Base-by-base conservation (phyloP, 37 sponge, comb jelly and placozoan genomes). In the Haliclona indistincta region DNA sequence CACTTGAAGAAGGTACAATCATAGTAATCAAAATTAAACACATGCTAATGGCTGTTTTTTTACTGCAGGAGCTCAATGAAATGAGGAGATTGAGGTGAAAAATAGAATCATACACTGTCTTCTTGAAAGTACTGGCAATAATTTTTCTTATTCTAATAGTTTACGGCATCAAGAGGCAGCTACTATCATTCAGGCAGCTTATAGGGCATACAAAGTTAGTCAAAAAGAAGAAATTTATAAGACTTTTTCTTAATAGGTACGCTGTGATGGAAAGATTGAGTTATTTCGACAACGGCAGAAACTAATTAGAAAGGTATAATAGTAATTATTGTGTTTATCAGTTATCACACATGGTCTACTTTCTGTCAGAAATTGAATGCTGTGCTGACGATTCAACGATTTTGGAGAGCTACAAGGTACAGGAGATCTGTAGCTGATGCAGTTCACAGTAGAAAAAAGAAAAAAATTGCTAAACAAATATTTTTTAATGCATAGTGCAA, bases 141-240 rank as follows among this genome's bases (percentile, higher is more conserved):
- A n/a, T n/a, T n/a, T n/a, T n/a, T n/a, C n/a, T n/a, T n/a, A n/a
- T n/a, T n/a, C n/a, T n/a, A n/a, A n/a, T n/a, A n/a, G n/a, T n/a
- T n/a, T n/a, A n/a, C n/a, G n/a, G n/a, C n/a, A n/a, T n/a, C n/a
- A 68, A 13, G 90, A 95, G 41, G 96, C 96, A 39, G 89, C 86
- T 45, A 81, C 52, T 19, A 76, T 91, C 37, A 88, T 95, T 22
- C 96, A 95, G 71, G 68, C 96, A 13, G 70, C 68, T 39, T 83
- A 77, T 71, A 84, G 93, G 44, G 93, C 83, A 19, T 90, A 90
- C 67, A 11, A 70, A 11, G 87, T 82, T 32, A 67, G 75, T n/a
- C n/a, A n/a, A n/a, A n/a, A n/a, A n/a, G n/a, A n/a, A n/a, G 78
- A 51, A 35, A n/a, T n/a, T n/a, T n/a, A n/a, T n/a, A n/a, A n/a